Evolutionary conservation across 1,140 invertebrate genomes (phyloP), one percentile per base, ranked within the genome.

Genomic region (Campodea augens): DNA sequence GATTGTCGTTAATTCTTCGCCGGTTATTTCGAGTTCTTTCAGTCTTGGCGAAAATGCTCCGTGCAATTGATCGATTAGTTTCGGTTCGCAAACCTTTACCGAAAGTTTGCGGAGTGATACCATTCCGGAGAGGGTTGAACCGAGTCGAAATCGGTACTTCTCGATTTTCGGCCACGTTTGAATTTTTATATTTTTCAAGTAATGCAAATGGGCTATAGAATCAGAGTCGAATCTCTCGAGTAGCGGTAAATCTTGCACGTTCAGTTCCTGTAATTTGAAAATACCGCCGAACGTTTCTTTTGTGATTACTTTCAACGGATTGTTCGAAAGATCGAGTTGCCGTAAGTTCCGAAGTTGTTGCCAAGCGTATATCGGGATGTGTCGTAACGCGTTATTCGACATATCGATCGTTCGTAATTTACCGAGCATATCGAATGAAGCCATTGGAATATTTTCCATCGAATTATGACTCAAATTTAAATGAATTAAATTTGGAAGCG

Each of bases 401-500:
- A 85, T 55, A 50, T 75, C 63, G 44, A 83, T 62, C 41, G 69
- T 68, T 47, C 77, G 72, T 21, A 85, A 62, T 45, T 67, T 69
- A 13, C 61, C 58, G 48, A 83, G 58, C 49, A 71, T 66, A 46
- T 74, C 75, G 38, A 78, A 67, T 36, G 76, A 70, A 48, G 67
- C 68, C 25, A 72, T 67, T 42, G 69, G 67, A 39, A 77, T 66
- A 45, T 60, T 66, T 47, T 69, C 70, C 39, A 86, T 74, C 43
- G 69, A 67, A 62, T 84, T 85, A 46, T 71, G 66, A 5, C 82
- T 81, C 38, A 89, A 59, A 61, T 86, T 82, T 38, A 89, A 67
- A 43, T 70, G 69, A 29, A 78, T 72, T 44, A 85, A 62, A 58
- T 79, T 78, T 1, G 70, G 70, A 24, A 85, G 61, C 41, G 78